phyloP scores from a whole-genome alignment of 2,888 invertebrate genomes.

The Mimachlamys varia region DNA sequence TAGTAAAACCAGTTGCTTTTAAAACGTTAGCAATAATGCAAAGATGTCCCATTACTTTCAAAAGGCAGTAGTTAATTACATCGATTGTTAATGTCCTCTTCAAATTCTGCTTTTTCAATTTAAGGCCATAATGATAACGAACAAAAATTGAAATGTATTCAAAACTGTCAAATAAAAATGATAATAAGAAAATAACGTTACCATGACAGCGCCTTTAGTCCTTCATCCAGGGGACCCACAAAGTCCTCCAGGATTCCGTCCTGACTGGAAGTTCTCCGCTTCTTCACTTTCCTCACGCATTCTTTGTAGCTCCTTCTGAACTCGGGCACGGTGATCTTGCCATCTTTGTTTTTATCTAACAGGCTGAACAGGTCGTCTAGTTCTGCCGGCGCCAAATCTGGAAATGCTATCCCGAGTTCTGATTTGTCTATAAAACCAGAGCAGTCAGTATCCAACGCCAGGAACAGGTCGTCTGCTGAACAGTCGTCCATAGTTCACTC shows the following conservation, averaged over 20 bases:
- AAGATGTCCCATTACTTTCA: too few relatives aligned
- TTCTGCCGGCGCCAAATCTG: slow-evolving; percentile 81
- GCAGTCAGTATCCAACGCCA: slow-evolving; percentile 82
- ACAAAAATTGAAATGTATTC: too few relatives aligned
- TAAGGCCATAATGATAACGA: too few relatives aligned
- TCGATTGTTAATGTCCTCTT: too few relatives aligned
- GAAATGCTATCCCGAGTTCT: slow-evolving; percentile 82
- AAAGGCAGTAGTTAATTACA: too few relatives aligned
- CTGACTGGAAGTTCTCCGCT: slow-evolving; percentile 65
- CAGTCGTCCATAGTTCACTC: slow-evolving; percentile 37
- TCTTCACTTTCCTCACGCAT: slow-evolving; percentile 65
- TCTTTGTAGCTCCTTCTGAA: slow-evolving; percentile 83
- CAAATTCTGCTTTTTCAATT: too few relatives aligned
- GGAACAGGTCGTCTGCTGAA: slow-evolving; percentile 77
- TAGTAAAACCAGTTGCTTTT: too few relatives aligned
- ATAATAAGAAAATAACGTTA: slow-evolving; percentile 56
- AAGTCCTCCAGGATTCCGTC: slow-evolving; percentile 66
- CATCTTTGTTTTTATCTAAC: slow-evolving; percentile 84
- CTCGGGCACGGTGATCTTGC: slow-evolving; percentile 83
- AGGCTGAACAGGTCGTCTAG: slow-evolving; percentile 83
- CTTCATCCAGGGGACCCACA: slow-evolving; percentile 72
- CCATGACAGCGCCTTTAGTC: slow-evolving; percentile 73
- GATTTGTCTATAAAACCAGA: slow-evolving; percentile 82
- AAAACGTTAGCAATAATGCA: too few relatives aligned
- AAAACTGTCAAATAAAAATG: not conserved